Evolutionary conservation across 2,888 invertebrate species (phyloP).

Genomic region (Apodemia zela): DNA sequence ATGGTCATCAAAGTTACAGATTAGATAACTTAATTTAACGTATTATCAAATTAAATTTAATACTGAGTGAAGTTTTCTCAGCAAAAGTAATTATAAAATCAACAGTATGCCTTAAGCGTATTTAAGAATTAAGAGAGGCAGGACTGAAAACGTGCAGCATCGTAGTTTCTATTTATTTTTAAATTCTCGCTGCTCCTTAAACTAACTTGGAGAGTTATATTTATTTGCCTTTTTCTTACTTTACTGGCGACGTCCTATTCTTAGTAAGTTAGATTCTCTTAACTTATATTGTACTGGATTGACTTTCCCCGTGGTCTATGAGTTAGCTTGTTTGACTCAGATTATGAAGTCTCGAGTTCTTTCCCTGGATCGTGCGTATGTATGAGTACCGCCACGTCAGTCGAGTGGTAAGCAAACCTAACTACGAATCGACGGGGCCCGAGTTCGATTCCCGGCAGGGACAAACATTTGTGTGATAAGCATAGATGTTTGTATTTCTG

Average conservation of each 20-base stretch:
- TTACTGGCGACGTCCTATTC: not conserved
- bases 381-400: too few species aligned
- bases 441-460: too few species aligned
- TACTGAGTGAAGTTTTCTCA: not conserved
- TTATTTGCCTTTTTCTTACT: constrained; percentile 5
- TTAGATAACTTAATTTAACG: not conserved
- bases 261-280: not conserved
- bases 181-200: constrained; percentile 14
- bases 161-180: constrained; percentile 12
- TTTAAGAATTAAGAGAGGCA: constrained; percentile 12
- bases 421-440: too few species aligned
- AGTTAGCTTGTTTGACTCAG: too few species aligned
- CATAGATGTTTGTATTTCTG: too few species aligned
- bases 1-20: not conserved
- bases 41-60: not conserved
- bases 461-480: too few species aligned
- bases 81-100: constrained; percentile 15
- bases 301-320: too few species aligned
- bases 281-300: too few species aligned
- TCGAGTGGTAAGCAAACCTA: too few species aligned
- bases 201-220: constrained; percentile 6
- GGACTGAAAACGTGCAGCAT: constrained; percentile 6
- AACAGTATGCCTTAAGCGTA: constrained; percentile 14
- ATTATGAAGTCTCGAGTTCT: too few species aligned
- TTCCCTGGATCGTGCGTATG: too few species aligned